phyloP scores from a whole-genome alignment of 2,888 invertebrate genomes.

The Tinea trinotella region DNA sequence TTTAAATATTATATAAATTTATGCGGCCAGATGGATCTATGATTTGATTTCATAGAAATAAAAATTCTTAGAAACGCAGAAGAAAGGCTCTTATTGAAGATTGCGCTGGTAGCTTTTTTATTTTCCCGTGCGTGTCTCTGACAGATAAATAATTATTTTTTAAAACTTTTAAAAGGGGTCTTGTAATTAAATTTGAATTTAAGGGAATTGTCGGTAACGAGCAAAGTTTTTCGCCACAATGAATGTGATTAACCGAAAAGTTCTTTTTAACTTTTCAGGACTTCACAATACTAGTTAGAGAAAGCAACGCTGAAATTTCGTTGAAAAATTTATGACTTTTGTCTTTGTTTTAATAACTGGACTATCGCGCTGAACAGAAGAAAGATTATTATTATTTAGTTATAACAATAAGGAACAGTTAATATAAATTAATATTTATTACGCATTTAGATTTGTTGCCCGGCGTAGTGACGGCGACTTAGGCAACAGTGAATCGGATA shows the following conservation, averaged over 20 bases:
- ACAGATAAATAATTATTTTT: constrained; percentile 56
- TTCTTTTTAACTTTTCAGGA: constrained; percentile 40
- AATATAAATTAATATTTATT: no score
- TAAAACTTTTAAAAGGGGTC: constrained; percentile 52
- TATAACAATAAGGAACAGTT: no score
- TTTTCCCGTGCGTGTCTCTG: constrained; percentile 37
- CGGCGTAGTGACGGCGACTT: no score
- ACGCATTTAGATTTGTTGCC: no score
- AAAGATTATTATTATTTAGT: no score
- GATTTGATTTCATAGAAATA: not conserved
- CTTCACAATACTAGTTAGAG: constrained; percentile 19
- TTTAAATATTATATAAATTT: no score
- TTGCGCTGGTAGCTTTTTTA: not conserved
- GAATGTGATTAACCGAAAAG: constrained; percentile 60
- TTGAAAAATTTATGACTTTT: constrained; percentile 9
- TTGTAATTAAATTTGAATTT: constrained; percentile 59
- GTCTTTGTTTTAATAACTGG: not conserved
- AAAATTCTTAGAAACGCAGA: not conserved
- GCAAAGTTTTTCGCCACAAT: constrained; percentile 63
- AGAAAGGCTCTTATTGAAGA: not conserved
- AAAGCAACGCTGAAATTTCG: constrained; percentile 6
- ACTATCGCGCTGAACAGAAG: not conserved
- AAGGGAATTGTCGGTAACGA: constrained; percentile 60
- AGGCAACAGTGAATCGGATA: no score
- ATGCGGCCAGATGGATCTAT: not conserved